Base-by-base conservation (phyloP, 2,797 vertebrate species). In the Anguilla pacifica region DNA sequence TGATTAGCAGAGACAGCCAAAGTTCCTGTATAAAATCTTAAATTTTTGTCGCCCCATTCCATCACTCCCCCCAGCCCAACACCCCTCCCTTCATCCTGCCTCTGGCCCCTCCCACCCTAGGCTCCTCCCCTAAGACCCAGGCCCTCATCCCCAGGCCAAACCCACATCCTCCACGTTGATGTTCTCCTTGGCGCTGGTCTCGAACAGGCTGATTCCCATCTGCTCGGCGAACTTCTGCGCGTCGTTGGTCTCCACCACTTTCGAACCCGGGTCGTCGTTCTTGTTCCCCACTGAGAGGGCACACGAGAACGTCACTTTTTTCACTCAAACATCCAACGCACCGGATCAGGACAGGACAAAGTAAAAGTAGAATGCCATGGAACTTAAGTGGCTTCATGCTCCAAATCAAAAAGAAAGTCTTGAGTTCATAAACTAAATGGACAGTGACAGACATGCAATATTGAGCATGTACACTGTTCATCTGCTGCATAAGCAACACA, bases 101-200 rank as follows among this genome's bases (percentile, higher is more conserved):
- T 25, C 25, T 51, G 46, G 81, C 43, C 49, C 43, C 46, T 83
- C 82, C 82, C 82, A 25, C 51, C 25, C 10, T n/a, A 84, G 64
- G 64, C 46, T 3, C 22, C 49, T n/a, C 51, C 35, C 53, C 87
- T 82, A 39, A n/a, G 0, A 0, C 39, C 39, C 0, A 11, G 74
- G 25, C 15, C 57, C 0, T 10, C 0, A 6, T 55, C 9, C n/a
- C 10, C 46, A 0, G 0, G 7, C n/a, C 39, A 15, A 51, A 81
- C 83, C 67, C 94, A 99, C 98, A 98, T 99, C 98, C 94, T 99
- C 98, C 88, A 99, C 98, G 0, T 99, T 99, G 94, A 99, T 92
- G 87, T 99, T 99, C 95, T 99, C 98, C 96, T 99, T 99, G 90
- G 99, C 99, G 46, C 98, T 99, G 84, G 99, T 99, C 95, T 99